A percentile compares a stretch with the other conserved stretches of the same genome.
phyloP scores from a whole-genome alignment of 1,140 invertebrate genomes.

The Bombus pascuorum region DNA sequence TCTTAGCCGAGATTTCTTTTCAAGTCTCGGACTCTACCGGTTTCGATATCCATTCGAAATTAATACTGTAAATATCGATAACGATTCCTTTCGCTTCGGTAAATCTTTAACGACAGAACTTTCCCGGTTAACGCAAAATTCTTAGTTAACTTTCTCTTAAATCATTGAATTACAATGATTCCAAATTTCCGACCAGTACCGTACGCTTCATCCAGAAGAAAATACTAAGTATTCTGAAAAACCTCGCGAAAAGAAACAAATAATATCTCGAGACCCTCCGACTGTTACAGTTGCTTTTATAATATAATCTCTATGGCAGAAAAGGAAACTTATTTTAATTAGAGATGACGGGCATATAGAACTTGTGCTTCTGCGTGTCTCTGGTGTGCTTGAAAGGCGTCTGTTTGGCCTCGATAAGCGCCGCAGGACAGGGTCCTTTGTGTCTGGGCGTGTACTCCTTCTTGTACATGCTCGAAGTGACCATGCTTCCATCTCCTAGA shows the following conservation, averaged over 20 bases:
- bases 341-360: slow-evolving; percentile 86
- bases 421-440: slow-evolving; percentile 89
- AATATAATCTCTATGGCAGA: neutral
- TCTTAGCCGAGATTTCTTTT: no score
- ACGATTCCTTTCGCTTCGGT: no score
- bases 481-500: slow-evolving; percentile 85
- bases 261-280: neutral
- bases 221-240: neutral
- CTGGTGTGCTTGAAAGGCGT: slow-evolving; percentile 91
- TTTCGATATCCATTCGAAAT: no score
- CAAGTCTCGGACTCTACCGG: no score
- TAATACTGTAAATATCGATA: no score
- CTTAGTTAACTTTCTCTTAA: neutral
- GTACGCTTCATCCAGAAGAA: neutral
- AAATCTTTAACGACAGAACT: no score
- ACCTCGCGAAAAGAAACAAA: neutral
- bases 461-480: slow-evolving; percentile 87
- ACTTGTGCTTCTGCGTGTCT: slow-evolving; percentile 91
- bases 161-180: neutral
- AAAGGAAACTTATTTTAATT: slow-evolving; percentile 50
- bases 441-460: slow-evolving; percentile 88
- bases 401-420: slow-evolving; percentile 87
- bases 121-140: neutral
- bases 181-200: neutral
- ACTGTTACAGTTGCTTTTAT: no score